phyloP scores from a whole-genome alignment of 1,140 invertebrate genomes.

The Anagrus nilaparvatae region DNA sequence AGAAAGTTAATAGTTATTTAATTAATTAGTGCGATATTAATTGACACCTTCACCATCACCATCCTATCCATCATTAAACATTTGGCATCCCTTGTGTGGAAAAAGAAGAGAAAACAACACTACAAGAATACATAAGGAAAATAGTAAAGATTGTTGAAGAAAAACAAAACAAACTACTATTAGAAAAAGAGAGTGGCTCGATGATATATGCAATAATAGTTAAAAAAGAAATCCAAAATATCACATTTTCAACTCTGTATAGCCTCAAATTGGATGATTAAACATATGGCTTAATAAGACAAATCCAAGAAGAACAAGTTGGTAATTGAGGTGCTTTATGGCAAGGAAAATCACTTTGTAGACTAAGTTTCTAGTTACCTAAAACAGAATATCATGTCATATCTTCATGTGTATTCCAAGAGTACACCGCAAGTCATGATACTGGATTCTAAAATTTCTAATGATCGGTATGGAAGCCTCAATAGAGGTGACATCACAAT shows the following conservation, averaged over 20 bases:
- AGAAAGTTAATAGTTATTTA: no score
- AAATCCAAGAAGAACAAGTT: conserved; percentile 9
- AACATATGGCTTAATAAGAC: conserved; percentile 2
- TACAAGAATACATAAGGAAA: no score
- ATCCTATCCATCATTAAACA: no score
- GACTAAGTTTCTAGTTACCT: neutral
- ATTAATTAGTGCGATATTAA: no score
- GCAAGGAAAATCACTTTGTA: neutral
- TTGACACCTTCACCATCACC: no score
- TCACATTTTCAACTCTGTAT: conserved; percentile 1
- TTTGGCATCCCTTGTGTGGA: no score
- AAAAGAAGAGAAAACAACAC: no score
- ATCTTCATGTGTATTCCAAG: neutral
- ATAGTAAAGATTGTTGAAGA: neutral
- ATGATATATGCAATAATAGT: conserved; percentile 8
- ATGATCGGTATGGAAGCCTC: neutral
- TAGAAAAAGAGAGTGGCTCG: neutral
- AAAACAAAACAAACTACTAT: neutral
- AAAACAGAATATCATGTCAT: conserved; percentile 9
- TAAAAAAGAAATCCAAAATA: neutral
- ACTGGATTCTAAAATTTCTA: conserved; percentile 5
- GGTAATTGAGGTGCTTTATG: neutral
- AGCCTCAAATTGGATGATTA: neutral
- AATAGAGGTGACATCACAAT: no score
- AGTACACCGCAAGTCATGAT: conserved; percentile 4